phyloP scores from a whole-genome alignment of 2,797 vertebrate genomes.

The Chrosomus eos region DNA sequence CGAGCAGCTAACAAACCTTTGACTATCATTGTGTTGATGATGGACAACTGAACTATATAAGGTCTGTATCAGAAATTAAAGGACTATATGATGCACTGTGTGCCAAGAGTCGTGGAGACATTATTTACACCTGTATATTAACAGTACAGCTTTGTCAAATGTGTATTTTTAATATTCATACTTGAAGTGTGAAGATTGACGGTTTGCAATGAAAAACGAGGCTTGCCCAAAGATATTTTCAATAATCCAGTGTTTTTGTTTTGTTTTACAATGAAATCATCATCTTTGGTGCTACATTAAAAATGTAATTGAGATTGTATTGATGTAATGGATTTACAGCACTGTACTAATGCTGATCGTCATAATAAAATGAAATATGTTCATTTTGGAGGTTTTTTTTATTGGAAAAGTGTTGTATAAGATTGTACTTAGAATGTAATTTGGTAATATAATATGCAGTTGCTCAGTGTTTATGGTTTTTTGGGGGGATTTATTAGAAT shows the following conservation, averaged over 20 bases:
- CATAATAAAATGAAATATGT: slow-evolving; percentile 63
- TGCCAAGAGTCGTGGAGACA: slow-evolving; percentile 85
- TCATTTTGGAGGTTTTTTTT: background rate
- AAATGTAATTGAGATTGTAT: slow-evolving; percentile 63
- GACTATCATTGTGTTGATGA: slow-evolving; percentile 72
- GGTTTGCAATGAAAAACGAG: slow-evolving; percentile 68
- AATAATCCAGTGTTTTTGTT: slow-evolving; percentile 68
- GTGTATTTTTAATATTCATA: slow-evolving; percentile 82
- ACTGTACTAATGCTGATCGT: slow-evolving; percentile 74
- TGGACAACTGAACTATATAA: slow-evolving; percentile 78
- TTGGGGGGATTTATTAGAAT: accelerated
- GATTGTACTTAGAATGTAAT: background rate
- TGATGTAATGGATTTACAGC: slow-evolving; percentile 67
- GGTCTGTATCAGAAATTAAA: slow-evolving; percentile 92
- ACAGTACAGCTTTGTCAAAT: slow-evolving; percentile 81
- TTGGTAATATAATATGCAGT: background rate
- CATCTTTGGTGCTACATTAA: slow-evolving; percentile 75
- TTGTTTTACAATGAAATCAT: slow-evolving; percentile 66
- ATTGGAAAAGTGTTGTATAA: background rate
- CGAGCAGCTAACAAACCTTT: slow-evolving; percentile 80
- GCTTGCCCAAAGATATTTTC: slow-evolving; percentile 80
- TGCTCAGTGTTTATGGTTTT: background rate
- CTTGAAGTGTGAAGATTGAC: slow-evolving; percentile 75
- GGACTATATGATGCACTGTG: slow-evolving; percentile 90
- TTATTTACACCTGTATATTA: slow-evolving; percentile 75